A percentile compares a stretch with the other conserved stretches of the same genome.
These are phyloP conservation scores for Circaetus gallicus DNA, from an alignment of 2,113 vertebrate genomes.

Conservation along the genomic window DNA sequence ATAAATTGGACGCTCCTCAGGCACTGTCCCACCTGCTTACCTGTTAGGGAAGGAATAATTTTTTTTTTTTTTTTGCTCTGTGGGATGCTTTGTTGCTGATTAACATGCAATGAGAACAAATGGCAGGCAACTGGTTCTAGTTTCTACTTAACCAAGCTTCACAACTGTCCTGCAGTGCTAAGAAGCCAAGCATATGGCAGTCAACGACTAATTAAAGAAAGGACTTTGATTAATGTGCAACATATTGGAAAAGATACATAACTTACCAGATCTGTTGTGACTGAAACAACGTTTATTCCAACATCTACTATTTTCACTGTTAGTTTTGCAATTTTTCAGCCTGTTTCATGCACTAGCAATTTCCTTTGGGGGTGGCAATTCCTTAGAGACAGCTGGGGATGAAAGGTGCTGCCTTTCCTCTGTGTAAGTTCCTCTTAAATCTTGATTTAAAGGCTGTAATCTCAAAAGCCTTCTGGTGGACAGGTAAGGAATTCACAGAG, in stretches of 20 bases:
- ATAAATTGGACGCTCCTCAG: neutral
- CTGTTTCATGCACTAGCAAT: neutral
- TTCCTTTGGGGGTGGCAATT: neutral
- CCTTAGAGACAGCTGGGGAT: neutral
- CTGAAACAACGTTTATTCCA: neutral
- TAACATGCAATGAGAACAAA: neutral
- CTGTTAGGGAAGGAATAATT: neutral
- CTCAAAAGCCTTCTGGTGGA: neutral
- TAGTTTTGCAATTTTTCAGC: neutral
- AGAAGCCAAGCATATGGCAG: neutral
- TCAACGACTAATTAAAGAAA: neutral
- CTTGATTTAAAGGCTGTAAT: neutral
- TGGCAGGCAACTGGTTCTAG: neutral
- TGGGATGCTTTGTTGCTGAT: neutral
- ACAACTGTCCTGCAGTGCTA: neutral
- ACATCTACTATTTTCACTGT: neutral
- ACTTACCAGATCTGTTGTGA: neutral
- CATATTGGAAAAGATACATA: too few species aligned
- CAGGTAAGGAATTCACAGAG: neutral
- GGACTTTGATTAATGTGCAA: neutral
- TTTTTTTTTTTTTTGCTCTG: neutral
- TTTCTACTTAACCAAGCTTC: neutral
- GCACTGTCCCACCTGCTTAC: neutral
- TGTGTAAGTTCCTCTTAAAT: neutral
- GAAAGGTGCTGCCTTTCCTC: neutral